Evolutionary conservation across 1,140 invertebrate species (phyloP), one percentile per base, ranked within the genome.

Genomic region (Drosophila pandora): DNA sequence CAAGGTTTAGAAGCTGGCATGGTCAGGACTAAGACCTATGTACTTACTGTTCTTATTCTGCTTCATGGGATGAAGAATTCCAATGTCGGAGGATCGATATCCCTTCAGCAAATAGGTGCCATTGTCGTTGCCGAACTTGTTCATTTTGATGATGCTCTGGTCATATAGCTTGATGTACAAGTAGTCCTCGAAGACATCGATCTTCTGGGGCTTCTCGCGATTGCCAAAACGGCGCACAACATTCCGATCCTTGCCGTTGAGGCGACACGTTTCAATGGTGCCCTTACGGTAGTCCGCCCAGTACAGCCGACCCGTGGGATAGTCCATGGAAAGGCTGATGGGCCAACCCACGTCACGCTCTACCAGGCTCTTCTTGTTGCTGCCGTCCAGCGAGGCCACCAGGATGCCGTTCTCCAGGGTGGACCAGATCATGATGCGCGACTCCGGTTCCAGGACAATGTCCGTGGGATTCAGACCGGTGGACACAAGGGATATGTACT

Each of bases 181-280:
- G 55, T 92, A 92, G 77, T 96, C 94, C 92, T 96, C 95, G 91
- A 96, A 96, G 0, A 96, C 93, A 69, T 96, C 95, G 2, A 97
- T 89, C 84, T 94, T 95, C 78, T 93, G 94, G 0, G 96, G 96
- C 82, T 93, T 93, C 52, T 92, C 93, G 22, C 85, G 82, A 7
- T 83, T 92, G 22, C 83, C 77, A 74, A 95, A 95, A 23, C 92
- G 90, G 49, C 92, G 92, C 1, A 95, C 93, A 9, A 94, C 65
- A 58, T 93, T 92, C 17, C 95, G 92, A 89, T 95, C 93, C 47
- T 92, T 93, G 48, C 96, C 96, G 88, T 96, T 94, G 0, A 96
- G 91, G 49, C 93, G 93, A 2, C 94, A 92, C 30, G 94, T 94
- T 90, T 96, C 95, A n/a, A 96, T 93, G 0, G 93, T 94, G 55